Percentiles rank a stretch among this genome's conserved stretches.
These are phyloP conservation scores for Limenitis camilla DNA, from an alignment of 2,888 invertebrate species.

Conservation along the genomic window DNA sequence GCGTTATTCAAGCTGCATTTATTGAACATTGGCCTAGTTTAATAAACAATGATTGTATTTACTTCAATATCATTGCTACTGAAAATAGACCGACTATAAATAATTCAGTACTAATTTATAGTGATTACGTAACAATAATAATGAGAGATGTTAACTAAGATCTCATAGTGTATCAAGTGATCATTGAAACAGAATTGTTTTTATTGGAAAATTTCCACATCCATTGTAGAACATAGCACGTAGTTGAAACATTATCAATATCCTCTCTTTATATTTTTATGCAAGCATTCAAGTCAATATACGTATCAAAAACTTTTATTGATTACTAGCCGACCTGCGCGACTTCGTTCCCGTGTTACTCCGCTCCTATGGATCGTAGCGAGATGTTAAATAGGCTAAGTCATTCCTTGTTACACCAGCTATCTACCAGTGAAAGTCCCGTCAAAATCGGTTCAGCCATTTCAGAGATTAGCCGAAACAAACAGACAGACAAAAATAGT, in stretches of 20 bases:
- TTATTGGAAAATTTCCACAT: slow-evolving; percentile 2
- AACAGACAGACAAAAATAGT: no score
- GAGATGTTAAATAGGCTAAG: no score
- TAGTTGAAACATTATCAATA: background rate
- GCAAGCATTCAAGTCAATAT: background rate
- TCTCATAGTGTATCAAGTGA: slow-evolving; percentile 2
- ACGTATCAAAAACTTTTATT: no score
- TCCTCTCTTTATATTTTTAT: background rate
- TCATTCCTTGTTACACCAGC: no score
- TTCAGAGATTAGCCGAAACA: no score
- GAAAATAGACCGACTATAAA: slow-evolving; percentile 1
- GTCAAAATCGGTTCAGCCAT: no score
- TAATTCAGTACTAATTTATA: slow-evolving; percentile 1
- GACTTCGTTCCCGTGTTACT: no score
- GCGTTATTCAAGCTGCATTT: background rate
- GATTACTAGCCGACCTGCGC: no score
- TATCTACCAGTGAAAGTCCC: no score
- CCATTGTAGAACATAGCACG: background rate
- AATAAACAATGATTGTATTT: slow-evolving; percentile 14
- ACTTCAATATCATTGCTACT: background rate
- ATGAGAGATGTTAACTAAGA: background rate
- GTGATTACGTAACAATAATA: slow-evolving; percentile 2
- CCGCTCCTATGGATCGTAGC: no score
- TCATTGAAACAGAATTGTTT: background rate
- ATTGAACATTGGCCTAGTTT: slow-evolving; percentile 7